These are phyloP conservation scores for Mormyrops boulengeri DNA, from an alignment of 2,797 vertebrate genomes.

Conservation along the genomic window DNA sequence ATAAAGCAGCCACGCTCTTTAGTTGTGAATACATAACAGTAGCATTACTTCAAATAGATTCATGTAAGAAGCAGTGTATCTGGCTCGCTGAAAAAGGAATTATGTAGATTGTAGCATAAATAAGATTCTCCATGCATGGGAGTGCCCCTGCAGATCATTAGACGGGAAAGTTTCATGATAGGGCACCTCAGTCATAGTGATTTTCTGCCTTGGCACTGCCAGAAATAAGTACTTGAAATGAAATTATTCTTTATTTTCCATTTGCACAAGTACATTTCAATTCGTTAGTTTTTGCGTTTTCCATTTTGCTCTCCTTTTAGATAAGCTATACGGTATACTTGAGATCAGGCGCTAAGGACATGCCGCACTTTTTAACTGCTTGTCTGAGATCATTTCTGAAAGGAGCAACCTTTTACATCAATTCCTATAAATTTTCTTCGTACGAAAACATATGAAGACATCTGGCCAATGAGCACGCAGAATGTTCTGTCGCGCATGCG, in stretches of 20 bases:
- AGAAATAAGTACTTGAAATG: neutral
- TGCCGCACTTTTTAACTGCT: neutral
- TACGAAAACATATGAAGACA: neutral
- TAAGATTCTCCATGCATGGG: neutral
- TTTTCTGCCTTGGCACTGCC: neutral
- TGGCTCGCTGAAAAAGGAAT: neutral
- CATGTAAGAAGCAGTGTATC: neutral
- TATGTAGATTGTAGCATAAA: neutral
- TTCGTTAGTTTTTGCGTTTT: neutral
- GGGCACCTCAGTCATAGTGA: neutral
- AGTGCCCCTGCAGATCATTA: neutral
- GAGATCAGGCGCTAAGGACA: neutral
- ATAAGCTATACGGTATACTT: neutral
- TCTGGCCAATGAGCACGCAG: neutral
- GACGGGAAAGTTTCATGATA: neutral
- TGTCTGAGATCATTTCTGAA: neutral
- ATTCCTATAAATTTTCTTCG: neutral
- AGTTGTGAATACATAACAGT: neutral
- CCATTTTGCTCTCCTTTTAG: neutral
- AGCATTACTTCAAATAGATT: neutral
- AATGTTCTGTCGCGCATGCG: neutral
- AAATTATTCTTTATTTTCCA: neutral
- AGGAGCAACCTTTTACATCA: neutral
- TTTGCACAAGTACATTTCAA: neutral
- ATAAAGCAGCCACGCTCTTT: neutral